Evolutionary conservation across 2,113 vertebrate species (phyloP), one percentile per base, ranked within the genome.

Genomic region (Thalassarche chlororhynchos): DNA sequence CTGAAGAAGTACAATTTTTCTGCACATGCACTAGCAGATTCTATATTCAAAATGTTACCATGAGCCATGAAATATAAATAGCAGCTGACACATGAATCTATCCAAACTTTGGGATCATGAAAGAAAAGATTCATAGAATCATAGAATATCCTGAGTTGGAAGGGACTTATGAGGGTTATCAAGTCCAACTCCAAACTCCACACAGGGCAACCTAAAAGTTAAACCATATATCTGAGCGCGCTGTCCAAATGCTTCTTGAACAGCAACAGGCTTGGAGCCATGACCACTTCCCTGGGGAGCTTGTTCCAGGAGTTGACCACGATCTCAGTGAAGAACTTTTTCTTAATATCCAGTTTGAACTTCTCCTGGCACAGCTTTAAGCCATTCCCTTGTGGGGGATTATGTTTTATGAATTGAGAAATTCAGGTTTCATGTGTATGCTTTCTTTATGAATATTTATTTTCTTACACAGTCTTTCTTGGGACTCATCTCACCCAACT

Each of bases 191-290:
- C 28, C 3, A 5, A 38, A 66, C 21, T 60, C 20, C 24, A 17
- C 7, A 70, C 1, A 32, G n/a, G 2, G 8, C 38, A 72, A 64
- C 31, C 7, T 54, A 44, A 54, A 74, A 78, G 13, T 31, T 64
- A 74, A 74, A 58, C 8, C 3, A 5, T 31, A 31, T 24, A 10
- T 47, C 11, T n/a, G 18, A 74, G 17, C 31, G 2, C 0, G 1
- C 44, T 86, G 11, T 49, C 19, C 24, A 69, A 78, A 49, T 8
- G 11, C 7, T 65, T 70, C 49, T 55, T 69, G 20, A 64, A 32
- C 6, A n/a, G 20, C 2, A 5, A 49, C 20, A 83, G 40, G 11
- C 13, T 40, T 36, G 7, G 5, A 42, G 2, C 2, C 9, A 13
- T 54, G 26, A 31, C 19, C 4, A 2, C 17, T 55, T 86, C 12